Evolutionary conservation across 2,113 vertebrate species (phyloP), one percentile per base, ranked within the genome.

Genomic region (Sinocyclocheilus anshuiensis): DNA sequence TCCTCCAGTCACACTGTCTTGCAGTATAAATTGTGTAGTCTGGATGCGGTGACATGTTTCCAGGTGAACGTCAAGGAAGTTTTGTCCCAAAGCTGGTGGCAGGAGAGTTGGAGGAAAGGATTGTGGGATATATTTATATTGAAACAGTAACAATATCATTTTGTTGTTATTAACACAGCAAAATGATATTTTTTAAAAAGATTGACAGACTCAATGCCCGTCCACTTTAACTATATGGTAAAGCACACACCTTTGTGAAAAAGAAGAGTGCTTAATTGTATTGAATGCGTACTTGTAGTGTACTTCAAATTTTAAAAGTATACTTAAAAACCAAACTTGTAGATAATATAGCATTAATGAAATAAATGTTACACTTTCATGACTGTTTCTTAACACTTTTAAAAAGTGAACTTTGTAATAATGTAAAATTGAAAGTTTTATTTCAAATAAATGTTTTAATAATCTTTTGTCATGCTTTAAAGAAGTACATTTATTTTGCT

Each of bases 1-100:
- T 77, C 29, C 29, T 33, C 63, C 9, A 42, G 76, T 57, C 29
- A 29, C 63, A 59, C 45, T 55, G 75, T 42, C 84, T 9, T 22
- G 39, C 65, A 53, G 55, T 48, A 45, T 45, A 80, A 55, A 80
- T 12, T 79, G 76, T 55, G 36, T 33, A 33, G 29, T 55, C 39
- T 81, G 79, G 39, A 48, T 81, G 61, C 59, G n/a, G 39, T 48
- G 59, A 81, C 59, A 65, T 65, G 59, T 48, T 67, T 81, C 59
- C 39, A 81, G 79, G 59, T 81, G 9, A 81, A 81, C 1, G 4
- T 48, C 79, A 81, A 67, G 4, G 39, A 81, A 48, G n/a, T 81
- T 81, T 81, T 6, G 7, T 81, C 48, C n/a, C 1, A 48, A 26
- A 48, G 15, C 39, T 65, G 15, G 36, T 63, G 36, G 57, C 57